Evolutionary conservation across 1,140 invertebrate genomes (phyloP).

Genomic region (Leptopilina clavipes): DNA sequence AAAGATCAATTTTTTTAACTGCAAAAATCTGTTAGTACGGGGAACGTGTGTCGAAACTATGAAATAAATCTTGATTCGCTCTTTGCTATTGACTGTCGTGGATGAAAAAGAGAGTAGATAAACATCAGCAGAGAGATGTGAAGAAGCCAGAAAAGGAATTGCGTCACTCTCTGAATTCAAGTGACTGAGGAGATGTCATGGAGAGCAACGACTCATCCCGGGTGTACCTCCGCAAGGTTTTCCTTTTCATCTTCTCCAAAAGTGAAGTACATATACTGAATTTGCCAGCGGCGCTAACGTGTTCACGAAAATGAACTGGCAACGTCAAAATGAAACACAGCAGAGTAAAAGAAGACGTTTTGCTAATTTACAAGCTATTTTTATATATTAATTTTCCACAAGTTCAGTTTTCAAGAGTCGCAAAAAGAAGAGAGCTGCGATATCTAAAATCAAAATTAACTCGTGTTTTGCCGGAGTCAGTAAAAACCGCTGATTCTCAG

Average conservation of each 20-base stretch:
- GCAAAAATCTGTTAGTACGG: too few species aligned
- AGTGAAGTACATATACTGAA: slow-evolving; percentile 24
- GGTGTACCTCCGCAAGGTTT: slow-evolving; percentile 18
- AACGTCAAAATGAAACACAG: slow-evolving; percentile 54
- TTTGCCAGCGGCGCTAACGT: slow-evolving; percentile 34
- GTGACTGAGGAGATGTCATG: neutral
- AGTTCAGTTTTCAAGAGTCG: too few species aligned
- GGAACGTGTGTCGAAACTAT: neutral
- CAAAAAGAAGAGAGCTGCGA: too few species aligned
- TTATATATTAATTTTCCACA: too few species aligned
- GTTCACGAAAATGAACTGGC: slow-evolving; percentile 36
- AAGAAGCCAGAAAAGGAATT: neutral
- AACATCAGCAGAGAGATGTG: neutral
- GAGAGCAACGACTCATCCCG: neutral
- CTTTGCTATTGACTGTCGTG: slow-evolving; percentile 2
- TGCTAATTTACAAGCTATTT: too few species aligned
- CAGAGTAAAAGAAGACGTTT: too few species aligned
- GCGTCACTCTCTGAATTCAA: neutral
- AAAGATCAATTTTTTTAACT: too few species aligned
- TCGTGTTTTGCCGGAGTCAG: too few species aligned
- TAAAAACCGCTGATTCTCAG: too few species aligned
- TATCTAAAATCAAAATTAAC: too few species aligned
- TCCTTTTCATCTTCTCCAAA: slow-evolving; percentile 35
- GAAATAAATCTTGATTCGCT: slow-evolving; percentile 2
- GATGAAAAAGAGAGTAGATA: neutral